Percentiles rank a stretch among this genome's conserved stretches.
Conservation (phyloP, 1,140 invertebrate species). For the silkworm (Bombyx mori) region ASM3026992v2 NC_085117.1:8494001-8494500, state of each 20-base stretch:
- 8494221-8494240: conserved; percentile 22
- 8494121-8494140: conserved; percentile 69
- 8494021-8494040: too few species aligned
- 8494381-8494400: background rate
- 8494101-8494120: conserved; percentile 52
- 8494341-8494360: conserved; percentile 9
- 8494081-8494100: conserved; percentile 25
- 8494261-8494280: conserved; percentile 69
- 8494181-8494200: conserved; percentile 63
- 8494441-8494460: too few species aligned
- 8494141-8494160: conserved; percentile 61
- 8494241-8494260: conserved; percentile 54
- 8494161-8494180: conserved; percentile 68
- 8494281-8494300: conserved; percentile 67
- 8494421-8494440: too few species aligned
- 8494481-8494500: too few species aligned
- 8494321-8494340: conserved; percentile 47
- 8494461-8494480: too few species aligned
- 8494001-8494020: too few species aligned
- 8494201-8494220: conserved; percentile 42
- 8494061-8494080: too few species aligned
- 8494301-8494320: conserved; percentile 65
- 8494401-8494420: too few species aligned
- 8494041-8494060: too few species aligned
- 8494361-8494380: conserved; percentile 1